These are phyloP conservation scores for Leucophenga varia DNA, from an alignment of 1,140 invertebrate genomes.

Conservation along the genomic window DNA sequence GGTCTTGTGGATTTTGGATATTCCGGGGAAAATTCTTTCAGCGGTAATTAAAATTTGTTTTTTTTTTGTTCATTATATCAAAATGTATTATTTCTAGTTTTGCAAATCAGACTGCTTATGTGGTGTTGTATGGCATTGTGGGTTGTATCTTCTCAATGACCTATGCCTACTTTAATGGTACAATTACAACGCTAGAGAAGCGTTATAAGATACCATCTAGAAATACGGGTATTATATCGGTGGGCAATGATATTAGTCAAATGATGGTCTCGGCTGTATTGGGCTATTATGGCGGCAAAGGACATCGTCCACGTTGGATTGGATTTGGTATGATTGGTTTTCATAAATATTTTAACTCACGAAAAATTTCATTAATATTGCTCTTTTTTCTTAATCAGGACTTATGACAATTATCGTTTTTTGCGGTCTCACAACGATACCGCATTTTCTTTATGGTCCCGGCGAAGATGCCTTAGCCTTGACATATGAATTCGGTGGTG, in stretches of 20 bases:
- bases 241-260: conserved; percentile 62
- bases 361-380: conserved; percentile 60
- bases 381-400: conserved; percentile 60
- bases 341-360: conserved; percentile 25
- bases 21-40: conserved; percentile 62
- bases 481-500: conserved; percentile 64
- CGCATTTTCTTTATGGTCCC: conserved; percentile 73
- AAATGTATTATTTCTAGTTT: conserved; percentile 55
- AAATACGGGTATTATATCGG: conserved; percentile 72
- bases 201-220: conserved; percentile 77
- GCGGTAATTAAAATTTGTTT: conserved; percentile 20
- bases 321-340: conserved; percentile 59
- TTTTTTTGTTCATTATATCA: background rate
- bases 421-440: conserved; percentile 69
- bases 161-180: conserved; percentile 76
- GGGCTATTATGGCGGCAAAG: conserved; percentile 68
- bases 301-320: conserved; percentile 72
- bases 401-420: conserved; percentile 69
- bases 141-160: conserved; percentile 75
- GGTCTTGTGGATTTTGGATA: conserved; percentile 64
- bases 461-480: conserved; percentile 68
- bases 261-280: conserved; percentile 53
- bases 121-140: conserved; percentile 71
- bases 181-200: conserved; percentile 78
- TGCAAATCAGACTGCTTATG: conserved; percentile 75